A percentile compares a stretch with the other conserved stretches of the same genome.
phyloP scores from a whole-genome alignment of 2,888 invertebrate genomes.

The Syrista parreyssii region DNA sequence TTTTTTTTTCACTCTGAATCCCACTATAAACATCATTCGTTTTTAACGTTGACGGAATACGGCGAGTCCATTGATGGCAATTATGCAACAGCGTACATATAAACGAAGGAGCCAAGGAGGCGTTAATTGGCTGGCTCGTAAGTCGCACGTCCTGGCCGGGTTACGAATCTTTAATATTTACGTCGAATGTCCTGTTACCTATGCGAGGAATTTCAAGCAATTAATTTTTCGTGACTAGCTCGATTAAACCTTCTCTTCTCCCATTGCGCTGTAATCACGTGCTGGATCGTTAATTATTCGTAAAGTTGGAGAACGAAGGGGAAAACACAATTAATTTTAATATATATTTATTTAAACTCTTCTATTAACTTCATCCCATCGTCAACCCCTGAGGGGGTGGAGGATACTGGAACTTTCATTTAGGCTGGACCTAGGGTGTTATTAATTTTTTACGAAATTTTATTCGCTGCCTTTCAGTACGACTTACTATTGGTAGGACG shows the following conservation, averaged over 20 bases:
- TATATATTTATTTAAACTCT: too few species aligned
- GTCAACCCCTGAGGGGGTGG: too few species aligned
- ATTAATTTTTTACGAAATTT: too few species aligned
- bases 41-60: background rate
- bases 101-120: slow-evolving; percentile 10
- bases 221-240: background rate
- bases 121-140: slow-evolving; percentile 3
- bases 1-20: background rate
- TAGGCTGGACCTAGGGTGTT: too few species aligned
- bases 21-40: background rate
- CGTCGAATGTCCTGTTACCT: background rate
- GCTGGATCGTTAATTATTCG: background rate
- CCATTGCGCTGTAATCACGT: background rate
- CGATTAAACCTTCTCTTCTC: background rate
- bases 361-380: too few species aligned
- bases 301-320: background rate
- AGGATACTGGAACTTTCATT: too few species aligned
- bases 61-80: background rate
- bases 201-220: background rate
- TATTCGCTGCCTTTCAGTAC: too few species aligned
- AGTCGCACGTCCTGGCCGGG: background rate
- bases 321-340: background rate
- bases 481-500: too few species aligned
- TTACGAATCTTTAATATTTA: background rate
- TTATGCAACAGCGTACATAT: background rate